Percentiles rank a stretch among this genome's conserved stretches.
Conservation (phyloP, 2,888 invertebrate species). For the Aromia moschata region DNA sequence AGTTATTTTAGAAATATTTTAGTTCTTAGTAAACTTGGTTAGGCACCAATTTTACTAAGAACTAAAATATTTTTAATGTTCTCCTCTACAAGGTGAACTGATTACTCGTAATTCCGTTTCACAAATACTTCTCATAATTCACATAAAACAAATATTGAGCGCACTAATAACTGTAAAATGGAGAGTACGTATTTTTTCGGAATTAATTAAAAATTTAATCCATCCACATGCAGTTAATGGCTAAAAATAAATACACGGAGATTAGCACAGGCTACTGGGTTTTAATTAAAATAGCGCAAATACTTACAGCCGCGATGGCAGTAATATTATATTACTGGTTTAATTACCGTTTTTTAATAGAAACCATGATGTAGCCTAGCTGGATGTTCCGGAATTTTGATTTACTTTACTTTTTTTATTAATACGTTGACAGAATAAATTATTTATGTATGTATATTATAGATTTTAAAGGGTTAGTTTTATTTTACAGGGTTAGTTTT, state of each 20-base stretch:
- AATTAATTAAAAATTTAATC: constrained; percentile 13
- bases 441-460: too few species aligned
- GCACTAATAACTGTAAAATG: background rate
- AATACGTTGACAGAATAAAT: background rate
- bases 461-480: too few species aligned
- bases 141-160: background rate
- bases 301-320: constrained; percentile 7
- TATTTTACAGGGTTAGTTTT: too few species aligned
- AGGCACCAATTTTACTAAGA: too few species aligned
- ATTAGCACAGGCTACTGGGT: constrained; percentile 11
- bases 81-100: too few species aligned
- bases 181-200: background rate
- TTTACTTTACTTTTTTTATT: background rate
- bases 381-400: too few species aligned
- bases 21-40: too few species aligned
- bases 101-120: too few species aligned
- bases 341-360: constrained; percentile 9
- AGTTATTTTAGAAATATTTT: too few species aligned
- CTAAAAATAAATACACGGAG: constrained; percentile 19
- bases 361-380: background rate
- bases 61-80: too few species aligned
- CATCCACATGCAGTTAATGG: constrained; percentile 15
- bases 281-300: constrained; percentile 23
- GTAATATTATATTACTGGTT: constrained; percentile 11
- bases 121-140: too few species aligned